Evolutionary conservation across 1,140 invertebrate species (phyloP).

Genomic region (Diplogasteroides magnus): DNA sequence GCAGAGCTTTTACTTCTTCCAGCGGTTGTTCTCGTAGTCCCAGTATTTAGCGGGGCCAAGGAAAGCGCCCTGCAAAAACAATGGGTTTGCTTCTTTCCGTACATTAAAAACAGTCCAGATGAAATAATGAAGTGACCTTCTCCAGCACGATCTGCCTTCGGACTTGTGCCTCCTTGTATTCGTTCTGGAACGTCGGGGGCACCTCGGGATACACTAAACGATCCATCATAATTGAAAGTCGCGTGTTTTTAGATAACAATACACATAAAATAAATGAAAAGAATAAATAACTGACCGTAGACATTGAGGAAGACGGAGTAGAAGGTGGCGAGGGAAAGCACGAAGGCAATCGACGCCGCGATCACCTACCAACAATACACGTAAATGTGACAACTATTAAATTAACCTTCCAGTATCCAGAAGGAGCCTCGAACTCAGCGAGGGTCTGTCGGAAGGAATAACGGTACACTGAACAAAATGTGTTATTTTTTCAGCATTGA

Average conservation of each 20-base stretch:
- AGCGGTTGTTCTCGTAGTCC: slow-evolving; percentile 53
- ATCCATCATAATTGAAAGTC: neutral
- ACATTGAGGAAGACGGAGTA: slow-evolving; percentile 47
- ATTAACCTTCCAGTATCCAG: slow-evolving; percentile 49
- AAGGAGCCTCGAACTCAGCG: slow-evolving; percentile 51
- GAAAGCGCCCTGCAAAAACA: slow-evolving; percentile 30
- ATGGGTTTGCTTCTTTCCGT: neutral
- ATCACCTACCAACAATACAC: neutral
- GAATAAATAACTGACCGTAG: slow-evolving; percentile 37
- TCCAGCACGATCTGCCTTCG: slow-evolving; percentile 44
- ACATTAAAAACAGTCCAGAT: neutral
- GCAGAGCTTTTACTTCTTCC: slow-evolving; percentile 53
- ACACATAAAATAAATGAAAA: too few species aligned
- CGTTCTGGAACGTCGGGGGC: slow-evolving; percentile 52
- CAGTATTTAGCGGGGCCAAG: slow-evolving; percentile 44
- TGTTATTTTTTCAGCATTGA: neutral
- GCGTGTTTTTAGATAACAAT: neutral
- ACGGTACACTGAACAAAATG: slow-evolving; percentile 40
- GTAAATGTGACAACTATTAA: neutral
- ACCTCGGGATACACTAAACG: slow-evolving; percentile 41
- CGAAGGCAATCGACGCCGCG: slow-evolving; percentile 12
- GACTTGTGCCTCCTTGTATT: slow-evolving; percentile 47
- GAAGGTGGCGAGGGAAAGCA: slow-evolving; percentile 37
- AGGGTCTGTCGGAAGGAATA: slow-evolving; percentile 51
- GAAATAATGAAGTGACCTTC: slow-evolving; percentile 16